These are phyloP conservation scores for Leptopilina drosophilae DNA, from an alignment of 2,888 invertebrate species.

Conservation along the genomic window DNA sequence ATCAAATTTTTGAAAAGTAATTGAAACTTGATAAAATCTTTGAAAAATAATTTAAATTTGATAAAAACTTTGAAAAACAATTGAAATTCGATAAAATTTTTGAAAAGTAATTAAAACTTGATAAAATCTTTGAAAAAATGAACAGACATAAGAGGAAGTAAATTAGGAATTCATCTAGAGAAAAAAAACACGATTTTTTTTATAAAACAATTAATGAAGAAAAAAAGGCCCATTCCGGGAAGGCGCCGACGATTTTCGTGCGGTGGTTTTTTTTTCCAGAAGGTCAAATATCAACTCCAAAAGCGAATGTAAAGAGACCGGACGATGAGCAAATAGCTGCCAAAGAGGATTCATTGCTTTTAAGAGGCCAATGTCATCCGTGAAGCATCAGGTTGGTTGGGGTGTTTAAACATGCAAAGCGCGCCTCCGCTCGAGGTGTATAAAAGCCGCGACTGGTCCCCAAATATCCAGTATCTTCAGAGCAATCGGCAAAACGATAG, in stretches of 20 bases:
- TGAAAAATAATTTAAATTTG: too few relatives aligned
- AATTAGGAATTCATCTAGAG: too few relatives aligned
- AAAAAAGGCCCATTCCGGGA: constrained; percentile 43
- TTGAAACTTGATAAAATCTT: too few relatives aligned
- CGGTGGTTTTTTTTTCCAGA: constrained; percentile 33
- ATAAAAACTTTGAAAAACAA: too few relatives aligned
- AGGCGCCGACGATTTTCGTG: constrained; percentile 18
- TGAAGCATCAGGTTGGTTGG: constrained; percentile 47
- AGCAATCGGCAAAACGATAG: constrained; percentile 62
- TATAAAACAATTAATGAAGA: background rate
- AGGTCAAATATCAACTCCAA: constrained; percentile 54
- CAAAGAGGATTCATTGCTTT: constrained; percentile 66
- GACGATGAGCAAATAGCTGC: constrained; percentile 65
- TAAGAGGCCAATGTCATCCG: constrained; percentile 75
- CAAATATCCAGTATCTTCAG: constrained; percentile 72
- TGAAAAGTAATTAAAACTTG: too few relatives aligned
- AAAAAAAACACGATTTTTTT: too few relatives aligned
- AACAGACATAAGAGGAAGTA: too few relatives aligned
- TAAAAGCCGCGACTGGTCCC: constrained; percentile 65
- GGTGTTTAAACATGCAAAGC: constrained; percentile 67
- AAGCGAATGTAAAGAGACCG: constrained; percentile 62
- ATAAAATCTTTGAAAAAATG: too few relatives aligned
- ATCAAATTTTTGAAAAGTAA: too few relatives aligned
- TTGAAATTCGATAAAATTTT: too few relatives aligned
- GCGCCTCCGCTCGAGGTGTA: constrained; percentile 67